These are phyloP conservation scores for Urophycis tenuis DNA, from an alignment of 2,797 vertebrate species.

Conservation along the genomic window DNA sequence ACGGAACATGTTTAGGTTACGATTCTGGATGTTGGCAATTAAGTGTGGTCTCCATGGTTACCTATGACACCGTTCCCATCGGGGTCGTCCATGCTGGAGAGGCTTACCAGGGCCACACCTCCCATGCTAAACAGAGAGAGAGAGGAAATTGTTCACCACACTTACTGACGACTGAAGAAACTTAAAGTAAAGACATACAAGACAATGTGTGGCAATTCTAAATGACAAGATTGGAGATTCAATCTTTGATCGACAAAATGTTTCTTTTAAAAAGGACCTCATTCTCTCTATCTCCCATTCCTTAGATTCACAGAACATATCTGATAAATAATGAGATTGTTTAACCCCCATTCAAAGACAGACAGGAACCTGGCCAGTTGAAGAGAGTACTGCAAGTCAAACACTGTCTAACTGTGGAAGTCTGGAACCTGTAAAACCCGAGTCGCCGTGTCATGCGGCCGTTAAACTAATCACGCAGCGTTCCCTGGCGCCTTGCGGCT, in stretches of 20 bases:
- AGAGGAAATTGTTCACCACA: neutral
- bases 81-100: conserved; percentile 84
- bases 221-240: neutral
- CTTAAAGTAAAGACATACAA: neutral
- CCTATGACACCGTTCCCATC: conserved; percentile 79
- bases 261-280: neutral
- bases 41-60: conserved; percentile 53
- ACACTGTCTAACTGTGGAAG: too few species aligned
- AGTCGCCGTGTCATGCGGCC: too few species aligned
- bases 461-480: too few species aligned
- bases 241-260: neutral
- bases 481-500: too few species aligned
- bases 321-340: neutral
- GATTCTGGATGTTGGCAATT: neutral
- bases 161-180: neutral
- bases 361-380: neutral
- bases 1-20: neutral
- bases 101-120: conserved; percentile 86
- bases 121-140: conserved; percentile 76
- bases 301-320: neutral
- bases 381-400: neutral
- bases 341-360: neutral
- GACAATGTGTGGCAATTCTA: neutral
- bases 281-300: neutral
- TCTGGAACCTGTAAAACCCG: neutral